These are phyloP conservation scores for Paramuricea clavata DNA, from an alignment of 92 coral and sea anemone species.

Conservation along the genomic window DNA sequence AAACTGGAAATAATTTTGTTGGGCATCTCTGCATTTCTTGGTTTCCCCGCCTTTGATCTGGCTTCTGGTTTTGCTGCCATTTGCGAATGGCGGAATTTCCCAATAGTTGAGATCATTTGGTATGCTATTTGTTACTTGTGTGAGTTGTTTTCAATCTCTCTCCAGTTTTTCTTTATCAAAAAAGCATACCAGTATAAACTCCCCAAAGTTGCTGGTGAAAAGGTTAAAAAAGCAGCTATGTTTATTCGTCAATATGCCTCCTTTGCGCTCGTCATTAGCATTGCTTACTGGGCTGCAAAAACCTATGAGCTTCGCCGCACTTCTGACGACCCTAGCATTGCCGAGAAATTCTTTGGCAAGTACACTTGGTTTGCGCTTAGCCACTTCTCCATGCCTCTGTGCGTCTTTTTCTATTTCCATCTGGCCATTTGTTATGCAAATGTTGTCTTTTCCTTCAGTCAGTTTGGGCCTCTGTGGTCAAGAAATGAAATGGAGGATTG, in stretches of 20 bases:
- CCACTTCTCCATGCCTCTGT: conserved; percentile 21
- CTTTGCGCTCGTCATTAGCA: conserved; percentile 12
- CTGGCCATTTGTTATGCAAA: conserved; percentile 37
- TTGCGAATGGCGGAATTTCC: conserved; percentile 12
- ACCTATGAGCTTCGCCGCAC: conserved; percentile 22
- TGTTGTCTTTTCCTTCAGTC: conserved; percentile 25
- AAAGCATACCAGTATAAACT: conserved; percentile 18
- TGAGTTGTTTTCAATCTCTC: conserved; percentile 4
- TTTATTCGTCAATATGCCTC: conserved; percentile 38
- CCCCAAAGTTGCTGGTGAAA: conserved; percentile 1
- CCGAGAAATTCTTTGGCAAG: conserved; percentile 39
- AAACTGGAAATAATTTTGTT: conserved; percentile 13
- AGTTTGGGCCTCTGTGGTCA: conserved; percentile 20
- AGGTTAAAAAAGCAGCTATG: not conserved
- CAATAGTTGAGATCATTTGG: not conserved
- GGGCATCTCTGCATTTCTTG: conserved; percentile 29
- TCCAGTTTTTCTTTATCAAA: conserved; percentile 32
- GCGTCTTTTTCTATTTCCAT: conserved; percentile 41
- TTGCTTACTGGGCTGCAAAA: conserved; percentile 43
- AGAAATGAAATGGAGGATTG: not conserved
- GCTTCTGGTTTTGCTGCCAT: not conserved
- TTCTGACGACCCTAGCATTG: not conserved
- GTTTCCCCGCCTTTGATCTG: conserved; percentile 28
- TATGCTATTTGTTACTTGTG: not conserved
- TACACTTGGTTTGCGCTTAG: conserved; percentile 34